These are phyloP conservation scores for Bicyclus anynana DNA, from an alignment of 1,140 invertebrate species.

Conservation along the genomic window DNA sequence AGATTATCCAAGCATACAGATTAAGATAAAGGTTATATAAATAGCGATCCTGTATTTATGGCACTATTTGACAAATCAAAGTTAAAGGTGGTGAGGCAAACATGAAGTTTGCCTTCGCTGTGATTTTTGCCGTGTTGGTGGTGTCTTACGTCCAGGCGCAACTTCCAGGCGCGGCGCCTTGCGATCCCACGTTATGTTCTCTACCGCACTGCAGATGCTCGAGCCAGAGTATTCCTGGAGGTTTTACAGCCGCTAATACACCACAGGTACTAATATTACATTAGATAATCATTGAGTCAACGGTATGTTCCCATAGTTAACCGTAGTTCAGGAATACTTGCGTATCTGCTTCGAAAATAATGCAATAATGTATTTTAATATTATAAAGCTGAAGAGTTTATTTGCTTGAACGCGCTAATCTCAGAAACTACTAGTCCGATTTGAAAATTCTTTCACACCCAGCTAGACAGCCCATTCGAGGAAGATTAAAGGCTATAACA, in stretches of 20 bases:
- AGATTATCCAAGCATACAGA: background rate
- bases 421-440: too few species aligned
- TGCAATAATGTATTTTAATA: too few species aligned
- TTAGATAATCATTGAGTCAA: too few species aligned
- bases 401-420: too few species aligned
- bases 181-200: slow-evolving; percentile 37
- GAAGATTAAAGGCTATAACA: too few species aligned
- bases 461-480: too few species aligned
- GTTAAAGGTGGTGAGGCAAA: background rate
- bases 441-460: too few species aligned
- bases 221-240: slow-evolving; percentile 60
- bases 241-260: slow-evolving; percentile 49
- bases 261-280: too few species aligned
- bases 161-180: slow-evolving; percentile 36
- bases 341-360: too few species aligned
- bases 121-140: slow-evolving; percentile 14
- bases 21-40: slow-evolving; percentile 7
- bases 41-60: background rate
- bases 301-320: too few species aligned
- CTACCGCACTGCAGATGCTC: slow-evolving; percentile 76
- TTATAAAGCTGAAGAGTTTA: too few species aligned
- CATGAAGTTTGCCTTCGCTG: slow-evolving; percentile 11
- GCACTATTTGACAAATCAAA: background rate
- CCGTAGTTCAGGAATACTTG: too few species aligned
- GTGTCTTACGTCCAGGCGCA: slow-evolving; percentile 18